phyloP scores from a whole-genome alignment of 2,888 invertebrate species.

The Ormyrus rosae region DNA sequence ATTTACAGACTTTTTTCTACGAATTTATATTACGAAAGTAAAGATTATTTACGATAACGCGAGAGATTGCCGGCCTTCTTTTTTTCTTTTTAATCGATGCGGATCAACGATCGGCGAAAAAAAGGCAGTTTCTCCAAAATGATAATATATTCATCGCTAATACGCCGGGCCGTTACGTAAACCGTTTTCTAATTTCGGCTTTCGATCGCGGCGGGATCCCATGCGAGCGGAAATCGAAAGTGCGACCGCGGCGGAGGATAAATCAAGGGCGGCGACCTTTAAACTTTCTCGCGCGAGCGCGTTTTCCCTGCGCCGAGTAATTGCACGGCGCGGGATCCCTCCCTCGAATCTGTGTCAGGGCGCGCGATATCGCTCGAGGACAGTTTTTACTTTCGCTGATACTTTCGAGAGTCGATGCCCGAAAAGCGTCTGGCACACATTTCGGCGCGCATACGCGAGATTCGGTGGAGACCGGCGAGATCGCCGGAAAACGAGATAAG shows the following conservation, averaged over 20 bases:
- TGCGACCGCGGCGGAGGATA: not conserved
- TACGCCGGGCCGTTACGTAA: conserved; percentile 8
- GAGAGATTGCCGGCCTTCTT: not conserved
- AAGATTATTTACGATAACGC: not conserved
- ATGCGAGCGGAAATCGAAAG: conserved; percentile 30
- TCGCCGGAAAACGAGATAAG: too few species aligned
- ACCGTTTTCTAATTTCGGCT: conserved; percentile 32
- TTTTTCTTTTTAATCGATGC: not conserved
- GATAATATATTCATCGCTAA: conserved; percentile 15
- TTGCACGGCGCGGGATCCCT: too few species aligned
- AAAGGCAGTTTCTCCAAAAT: conserved; percentile 21
- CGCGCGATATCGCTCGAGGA: conserved; percentile 18
- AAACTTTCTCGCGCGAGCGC: conserved; percentile 7
- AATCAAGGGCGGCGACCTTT: not conserved
- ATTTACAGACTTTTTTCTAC: too few species aligned
- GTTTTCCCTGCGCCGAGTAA: not conserved
- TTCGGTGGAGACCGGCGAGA: too few species aligned
- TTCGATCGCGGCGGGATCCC: not conserved
- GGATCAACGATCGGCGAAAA: not conserved
- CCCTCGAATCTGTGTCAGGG: too few species aligned
- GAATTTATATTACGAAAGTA: not conserved
- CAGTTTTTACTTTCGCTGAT: conserved; percentile 47
- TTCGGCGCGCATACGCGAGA: not conserved
- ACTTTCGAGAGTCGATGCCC: conserved; percentile 13
- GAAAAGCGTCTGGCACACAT: not conserved